Conservation (phyloP, 2,113 vertebrate species). For the Rallus limicola region DNA sequence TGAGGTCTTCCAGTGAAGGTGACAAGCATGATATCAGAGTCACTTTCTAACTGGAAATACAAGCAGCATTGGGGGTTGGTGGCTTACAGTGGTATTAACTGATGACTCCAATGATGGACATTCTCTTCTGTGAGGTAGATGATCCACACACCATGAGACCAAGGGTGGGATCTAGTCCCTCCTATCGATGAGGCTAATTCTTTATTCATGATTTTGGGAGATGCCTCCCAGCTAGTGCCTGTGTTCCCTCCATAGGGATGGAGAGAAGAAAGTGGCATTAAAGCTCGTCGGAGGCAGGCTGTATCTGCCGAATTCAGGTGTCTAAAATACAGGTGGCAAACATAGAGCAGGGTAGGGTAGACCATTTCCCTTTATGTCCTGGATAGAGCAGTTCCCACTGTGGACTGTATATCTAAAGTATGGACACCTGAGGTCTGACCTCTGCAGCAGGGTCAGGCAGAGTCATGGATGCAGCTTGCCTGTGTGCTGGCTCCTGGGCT, state of each 20-base stretch:
- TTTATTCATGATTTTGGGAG: background rate
- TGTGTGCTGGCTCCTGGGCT: background rate
- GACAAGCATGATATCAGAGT: fast-evolving
- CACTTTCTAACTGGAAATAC: background rate
- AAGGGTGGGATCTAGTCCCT: background rate
- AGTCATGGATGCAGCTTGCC: background rate
- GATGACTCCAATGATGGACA: background rate
- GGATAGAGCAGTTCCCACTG: too few relatives aligned
- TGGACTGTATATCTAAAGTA: background rate
- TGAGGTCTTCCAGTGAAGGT: background rate
- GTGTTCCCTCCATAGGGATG: background rate
- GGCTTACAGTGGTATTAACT: background rate
- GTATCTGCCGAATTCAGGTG: background rate
- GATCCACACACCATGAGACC: background rate
- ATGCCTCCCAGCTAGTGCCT: background rate
- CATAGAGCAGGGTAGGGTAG: background rate
- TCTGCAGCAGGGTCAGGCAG: background rate
- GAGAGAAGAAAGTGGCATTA: background rate
- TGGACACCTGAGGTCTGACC: background rate
- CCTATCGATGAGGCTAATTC: background rate
- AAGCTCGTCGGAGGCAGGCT: background rate
- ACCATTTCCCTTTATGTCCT: background rate
- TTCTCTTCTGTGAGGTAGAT: background rate
- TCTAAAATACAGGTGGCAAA: background rate
- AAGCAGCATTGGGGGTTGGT: background rate